Evolutionary conservation across 2,797 vertebrate genomes (phyloP).

Genomic region (Geranospiza caerulescens): DNA sequence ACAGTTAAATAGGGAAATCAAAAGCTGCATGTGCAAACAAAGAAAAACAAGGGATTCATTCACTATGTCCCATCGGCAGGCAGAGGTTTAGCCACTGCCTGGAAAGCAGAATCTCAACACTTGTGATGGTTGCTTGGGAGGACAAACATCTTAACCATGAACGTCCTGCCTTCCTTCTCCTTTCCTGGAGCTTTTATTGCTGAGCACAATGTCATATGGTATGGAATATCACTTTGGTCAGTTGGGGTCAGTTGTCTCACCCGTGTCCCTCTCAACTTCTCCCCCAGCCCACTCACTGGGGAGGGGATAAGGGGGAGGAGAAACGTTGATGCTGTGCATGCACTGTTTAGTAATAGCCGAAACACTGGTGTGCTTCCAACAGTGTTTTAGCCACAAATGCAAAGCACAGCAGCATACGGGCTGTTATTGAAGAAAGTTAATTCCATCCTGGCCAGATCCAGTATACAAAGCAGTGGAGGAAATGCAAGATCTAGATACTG

Average conservation of each 20-base stretch:
- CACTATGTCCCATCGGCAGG: not conserved
- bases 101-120: not conserved
- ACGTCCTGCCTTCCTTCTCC: not conserved
- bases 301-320: rapidly evolving
- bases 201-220: not conserved
- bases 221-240: not conserved
- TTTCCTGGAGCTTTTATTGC: not conserved
- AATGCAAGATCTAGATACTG: not conserved
- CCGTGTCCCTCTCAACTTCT: not conserved
- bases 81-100: not conserved
- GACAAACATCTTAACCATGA: not conserved
- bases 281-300: not conserved
- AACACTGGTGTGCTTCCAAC: not conserved
- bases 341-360: not conserved
- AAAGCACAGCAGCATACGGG: not conserved
- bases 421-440: not conserved
- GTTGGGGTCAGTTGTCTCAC: not conserved
- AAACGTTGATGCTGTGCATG: not conserved
- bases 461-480: not conserved
- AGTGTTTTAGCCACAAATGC: not conserved
- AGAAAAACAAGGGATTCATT: not conserved
- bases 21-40: not conserved
- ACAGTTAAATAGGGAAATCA: not conserved
- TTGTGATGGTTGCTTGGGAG: not conserved
- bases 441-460: not conserved